phyloP scores from a whole-genome alignment of 2,888 invertebrate genomes.

The Halocaridina rubra region DNA sequence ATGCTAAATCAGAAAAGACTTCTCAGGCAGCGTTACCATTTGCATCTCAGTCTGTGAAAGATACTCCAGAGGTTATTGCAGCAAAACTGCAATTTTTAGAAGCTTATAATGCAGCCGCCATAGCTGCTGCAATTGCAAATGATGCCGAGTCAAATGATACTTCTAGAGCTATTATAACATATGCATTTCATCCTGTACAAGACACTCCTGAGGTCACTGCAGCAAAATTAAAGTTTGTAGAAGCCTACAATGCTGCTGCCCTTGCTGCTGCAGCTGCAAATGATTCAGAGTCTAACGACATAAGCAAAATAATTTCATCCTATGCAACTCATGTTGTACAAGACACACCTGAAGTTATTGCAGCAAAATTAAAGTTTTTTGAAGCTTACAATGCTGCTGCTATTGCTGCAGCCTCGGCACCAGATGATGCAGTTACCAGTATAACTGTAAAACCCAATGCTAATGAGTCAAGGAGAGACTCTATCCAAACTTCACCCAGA shows the following conservation, averaged over 20 bases:
- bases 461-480: too few species aligned
- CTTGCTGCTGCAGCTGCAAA: background rate
- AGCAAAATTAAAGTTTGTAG: background rate
- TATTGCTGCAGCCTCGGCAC: background rate
- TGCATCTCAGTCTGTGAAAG: background rate
- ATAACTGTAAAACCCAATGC: background rate
- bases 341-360: constrained; percentile 7
- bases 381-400: constrained; percentile 10
- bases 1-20: background rate
- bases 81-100: background rate
- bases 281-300: background rate
- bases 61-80: constrained; percentile 16
- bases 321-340: background rate
- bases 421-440: background rate
- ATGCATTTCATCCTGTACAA: background rate
- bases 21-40: background rate
- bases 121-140: background rate
- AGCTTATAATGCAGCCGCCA: background rate
- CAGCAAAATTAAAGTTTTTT: background rate
- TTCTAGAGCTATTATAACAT: background rate
- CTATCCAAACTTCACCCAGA: too few species aligned
- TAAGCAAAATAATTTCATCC: background rate
- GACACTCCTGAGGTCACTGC: constrained; percentile 1
- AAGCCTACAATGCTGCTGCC: background rate
- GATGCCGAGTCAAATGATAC: background rate